A percentile compares a stretch with the other conserved stretches of the same genome.
Conservation (phyloP, 2,113 vertebrate genomes). For the Oostethus manadensis region DNA sequence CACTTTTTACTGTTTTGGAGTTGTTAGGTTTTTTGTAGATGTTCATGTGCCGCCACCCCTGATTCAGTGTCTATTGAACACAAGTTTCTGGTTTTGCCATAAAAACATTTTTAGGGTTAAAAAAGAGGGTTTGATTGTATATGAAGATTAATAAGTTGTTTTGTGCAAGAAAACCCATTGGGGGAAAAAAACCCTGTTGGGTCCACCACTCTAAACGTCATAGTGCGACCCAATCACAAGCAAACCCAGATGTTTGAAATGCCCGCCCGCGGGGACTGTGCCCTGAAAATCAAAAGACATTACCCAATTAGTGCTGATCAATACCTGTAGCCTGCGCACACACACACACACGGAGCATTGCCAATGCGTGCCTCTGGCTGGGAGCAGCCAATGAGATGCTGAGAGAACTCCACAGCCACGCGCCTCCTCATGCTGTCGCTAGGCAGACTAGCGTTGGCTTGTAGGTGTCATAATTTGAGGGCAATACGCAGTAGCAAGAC, state of each 20-base stretch:
- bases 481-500: conserved; percentile 56
- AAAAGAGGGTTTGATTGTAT: too few relatives aligned
- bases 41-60: too few relatives aligned
- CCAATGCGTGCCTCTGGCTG: conserved; percentile 34
- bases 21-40: too few relatives aligned
- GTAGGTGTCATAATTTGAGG: conserved; percentile 53
- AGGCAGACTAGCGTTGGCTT: conserved; percentile 58
- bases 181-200: too few relatives aligned
- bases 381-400: conserved; percentile 51
- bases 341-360: conserved; percentile 20
- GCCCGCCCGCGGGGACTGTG: conserved; percentile 37
- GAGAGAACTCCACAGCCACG: conserved; percentile 46
- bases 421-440: conserved; percentile 42
- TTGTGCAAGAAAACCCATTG: too few relatives aligned
- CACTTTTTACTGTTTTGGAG: too few relatives aligned
- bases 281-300: conserved; percentile 66
- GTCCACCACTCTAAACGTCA: background rate
- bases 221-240: conserved; percentile 19
- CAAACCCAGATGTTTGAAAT: conserved; percentile 23
- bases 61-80: too few relatives aligned
- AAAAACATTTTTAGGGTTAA: too few relatives aligned
- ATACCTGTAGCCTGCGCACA: conserved; percentile 38
- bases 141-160: too few relatives aligned
- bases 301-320: conserved; percentile 69
- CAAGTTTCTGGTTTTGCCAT: too few relatives aligned